Percentiles rank a stretch among this genome's conserved stretches.
phyloP scores from a whole-genome alignment of 2,113 vertebrate genomes.

The Heloderma charlesbogerti region DNA sequence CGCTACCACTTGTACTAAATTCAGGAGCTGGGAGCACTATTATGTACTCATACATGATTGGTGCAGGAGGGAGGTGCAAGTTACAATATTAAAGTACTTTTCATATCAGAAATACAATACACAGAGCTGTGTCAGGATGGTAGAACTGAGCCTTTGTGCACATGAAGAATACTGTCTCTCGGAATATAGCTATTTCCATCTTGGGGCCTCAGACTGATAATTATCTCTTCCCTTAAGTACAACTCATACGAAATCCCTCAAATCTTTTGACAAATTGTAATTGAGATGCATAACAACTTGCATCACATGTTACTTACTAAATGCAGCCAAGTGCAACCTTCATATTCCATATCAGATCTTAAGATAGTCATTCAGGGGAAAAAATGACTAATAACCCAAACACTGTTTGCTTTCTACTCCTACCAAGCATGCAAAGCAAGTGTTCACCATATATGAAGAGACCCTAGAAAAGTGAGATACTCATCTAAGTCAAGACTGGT shows the following conservation, averaged over 20 bases:
- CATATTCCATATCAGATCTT: neutral
- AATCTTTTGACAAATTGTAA: neutral
- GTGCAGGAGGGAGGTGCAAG: neutral
- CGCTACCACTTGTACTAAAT: neutral
- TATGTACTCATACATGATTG: neutral
- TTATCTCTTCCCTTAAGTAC: neutral
- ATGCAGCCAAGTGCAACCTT: neutral
- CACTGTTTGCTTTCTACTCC: neutral
- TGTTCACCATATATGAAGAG: neutral
- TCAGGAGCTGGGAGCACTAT: neutral
- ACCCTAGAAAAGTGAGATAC: neutral
- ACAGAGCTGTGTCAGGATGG: neutral
- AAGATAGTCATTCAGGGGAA: neutral
- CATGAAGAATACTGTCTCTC: constrained; percentile 2
- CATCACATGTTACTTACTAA: neutral
- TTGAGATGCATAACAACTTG: neutral
- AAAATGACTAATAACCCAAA: neutral
- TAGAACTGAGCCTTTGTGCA: neutral
- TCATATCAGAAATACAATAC: neutral
- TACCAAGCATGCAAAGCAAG: neutral
- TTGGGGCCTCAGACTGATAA: neutral
- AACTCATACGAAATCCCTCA: neutral
- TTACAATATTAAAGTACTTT: neutral
- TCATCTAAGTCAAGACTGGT: neutral
- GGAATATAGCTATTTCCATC: neutral